These are phyloP conservation scores for Chloropsis hardwickii DNA, from an alignment of 2,113 vertebrate species.

Conservation along the genomic window DNA sequence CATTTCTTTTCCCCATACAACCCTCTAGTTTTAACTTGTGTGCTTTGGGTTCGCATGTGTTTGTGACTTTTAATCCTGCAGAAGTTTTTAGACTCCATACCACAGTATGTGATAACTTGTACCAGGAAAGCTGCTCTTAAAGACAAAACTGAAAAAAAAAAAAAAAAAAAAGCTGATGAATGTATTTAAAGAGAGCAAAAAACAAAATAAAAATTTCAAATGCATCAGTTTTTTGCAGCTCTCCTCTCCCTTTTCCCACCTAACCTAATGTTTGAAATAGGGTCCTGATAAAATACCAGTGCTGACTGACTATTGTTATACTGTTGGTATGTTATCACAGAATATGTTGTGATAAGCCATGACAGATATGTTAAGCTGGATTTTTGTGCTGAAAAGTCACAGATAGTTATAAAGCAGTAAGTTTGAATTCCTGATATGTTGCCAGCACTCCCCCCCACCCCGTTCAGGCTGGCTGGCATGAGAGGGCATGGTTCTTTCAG, in stretches of 20 bases:
- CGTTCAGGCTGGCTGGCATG: not conserved
- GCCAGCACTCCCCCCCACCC: not conserved
- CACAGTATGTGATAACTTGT: not conserved
- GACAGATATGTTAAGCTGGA: not conserved
- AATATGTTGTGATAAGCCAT: not conserved
- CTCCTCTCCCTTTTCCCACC: rapidly evolving
- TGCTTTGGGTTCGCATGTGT: not conserved
- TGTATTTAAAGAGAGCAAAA: not conserved
- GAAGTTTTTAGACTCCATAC: not conserved
- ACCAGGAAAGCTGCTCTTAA: not conserved
- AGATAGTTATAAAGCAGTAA: not conserved
- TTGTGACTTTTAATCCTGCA: not conserved
- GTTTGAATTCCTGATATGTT: not conserved
- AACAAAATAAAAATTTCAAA: not conserved
- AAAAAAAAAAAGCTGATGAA: not conserved
- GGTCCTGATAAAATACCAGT: not conserved
- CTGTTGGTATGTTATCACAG: not conserved
- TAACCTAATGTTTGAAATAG: not conserved
- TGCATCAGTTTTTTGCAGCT: not conserved
- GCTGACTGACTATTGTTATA: not conserved
- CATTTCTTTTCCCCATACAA: not conserved
- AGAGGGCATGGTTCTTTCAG: not conserved
- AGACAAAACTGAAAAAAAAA: not conserved
- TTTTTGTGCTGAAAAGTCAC: not conserved
- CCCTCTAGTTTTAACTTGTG: not conserved